Evolutionary conservation across 1,140 invertebrate genomes (phyloP), one percentile per base, ranked within the genome.

Genomic region (Dinoponera quadriceps): DNA sequence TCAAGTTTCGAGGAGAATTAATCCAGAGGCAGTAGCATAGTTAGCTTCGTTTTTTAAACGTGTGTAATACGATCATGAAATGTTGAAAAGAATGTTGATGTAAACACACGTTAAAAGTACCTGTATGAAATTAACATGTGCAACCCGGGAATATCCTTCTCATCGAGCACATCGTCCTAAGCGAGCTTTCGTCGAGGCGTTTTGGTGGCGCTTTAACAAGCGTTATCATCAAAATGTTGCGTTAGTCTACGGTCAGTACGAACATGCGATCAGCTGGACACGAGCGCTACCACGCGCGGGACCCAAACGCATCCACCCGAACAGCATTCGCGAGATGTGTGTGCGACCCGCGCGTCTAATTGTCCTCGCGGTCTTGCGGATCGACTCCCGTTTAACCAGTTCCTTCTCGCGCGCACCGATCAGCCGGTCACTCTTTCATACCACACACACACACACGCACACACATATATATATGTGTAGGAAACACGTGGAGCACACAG

Each of bases 261-360:
- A 71, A 62, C 82, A 84, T 84, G 74, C 82, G 57, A 69, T 80
- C 77, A 78, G 51, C 60, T 54, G 51, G 29, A 48, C 20, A 63
- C 33, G 20, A 81, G 25, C 11, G 38, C 59, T 62, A 73, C 18
- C 7, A 49, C n/a, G 13, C 25, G 54, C 57, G 22, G 29, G 44
- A 44, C 33, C 9, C 69, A 82, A 81, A 82, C 16, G 57, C 55
- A 82, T 74, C 7, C 18, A 14, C 7, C 3, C 48, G 7, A 7
- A 7, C 2, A 20, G 25, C 38, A 48, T 33, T 33, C 27, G 22
- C n/a, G 22, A 55, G n/a, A 81, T 81, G n/a, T 29, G 18, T 73
- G n/a, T 74, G 55, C 27, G 25, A 33, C 20, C 44, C 77, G 14
- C 55, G 54, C 13, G 33, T 44, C 55, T 71, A 48, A 60, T 73